Evolutionary conservation across 2,888 invertebrate genomes (phyloP).

Genomic region (Macroteleia sp.): DNA sequence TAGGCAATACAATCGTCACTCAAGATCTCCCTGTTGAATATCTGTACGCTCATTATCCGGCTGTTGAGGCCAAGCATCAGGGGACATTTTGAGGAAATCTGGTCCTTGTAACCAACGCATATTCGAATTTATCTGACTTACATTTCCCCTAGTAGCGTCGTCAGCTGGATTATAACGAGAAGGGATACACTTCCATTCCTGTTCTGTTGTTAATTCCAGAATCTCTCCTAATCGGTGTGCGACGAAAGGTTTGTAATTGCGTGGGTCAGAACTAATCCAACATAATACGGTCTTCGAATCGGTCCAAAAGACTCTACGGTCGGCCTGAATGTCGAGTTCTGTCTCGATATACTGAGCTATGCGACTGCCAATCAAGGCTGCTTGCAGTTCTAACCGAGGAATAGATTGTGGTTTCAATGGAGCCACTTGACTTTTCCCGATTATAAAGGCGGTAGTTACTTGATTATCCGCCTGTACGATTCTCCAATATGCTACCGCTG

Average conservation of each 20-base stretch:
- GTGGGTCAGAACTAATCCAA: constrained; percentile 58
- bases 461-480: not conserved
- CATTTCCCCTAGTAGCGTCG: constrained; percentile 8
- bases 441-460: not conserved
- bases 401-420: constrained; percentile 41
- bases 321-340: constrained; percentile 24
- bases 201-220: not conserved
- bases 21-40: too few species aligned
- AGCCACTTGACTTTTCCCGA: constrained; percentile 8
- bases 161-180: not conserved
- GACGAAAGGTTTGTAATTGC: not conserved
- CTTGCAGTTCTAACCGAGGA: constrained; percentile 58
- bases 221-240: constrained; percentile 12
- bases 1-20: too few species aligned
- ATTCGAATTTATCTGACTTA: too few species aligned
- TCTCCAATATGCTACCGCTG: too few species aligned
- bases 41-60: too few species aligned
- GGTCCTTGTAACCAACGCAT: too few species aligned
- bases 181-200: constrained; percentile 2
- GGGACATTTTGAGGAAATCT: too few species aligned
- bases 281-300: constrained; percentile 64
- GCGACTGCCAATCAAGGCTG: constrained; percentile 49
- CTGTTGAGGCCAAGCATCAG: too few species aligned
- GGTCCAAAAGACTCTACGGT: constrained; percentile 36
- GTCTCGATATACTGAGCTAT: constrained; percentile 17